A percentile compares a stretch with the other conserved stretches of the same genome.
Conservation (phyloP, 1,140 invertebrate genomes). For the Limonius californicus region DNA sequence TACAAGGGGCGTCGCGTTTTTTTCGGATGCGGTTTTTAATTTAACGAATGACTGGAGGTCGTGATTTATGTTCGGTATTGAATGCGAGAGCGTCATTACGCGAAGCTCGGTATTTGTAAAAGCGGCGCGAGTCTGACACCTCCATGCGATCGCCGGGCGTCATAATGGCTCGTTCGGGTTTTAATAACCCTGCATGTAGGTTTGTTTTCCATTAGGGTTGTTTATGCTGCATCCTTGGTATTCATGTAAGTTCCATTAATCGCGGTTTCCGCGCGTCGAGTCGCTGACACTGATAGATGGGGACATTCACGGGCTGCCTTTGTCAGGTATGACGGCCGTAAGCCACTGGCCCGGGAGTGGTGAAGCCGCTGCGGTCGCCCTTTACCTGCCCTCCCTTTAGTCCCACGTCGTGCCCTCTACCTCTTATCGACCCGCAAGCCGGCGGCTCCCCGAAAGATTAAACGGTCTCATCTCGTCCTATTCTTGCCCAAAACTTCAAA, state of each 20-base stretch:
- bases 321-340: conserved; percentile 25
- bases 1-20: conserved; percentile 30
- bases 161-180: conserved; percentile 32
- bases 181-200: conserved; percentile 35
- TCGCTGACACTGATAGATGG: conserved; percentile 37
- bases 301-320: conserved; percentile 24
- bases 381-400: conserved; percentile 1
- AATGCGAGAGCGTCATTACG: conserved; percentile 27
- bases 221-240: conserved; percentile 36
- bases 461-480: conserved; percentile 11
- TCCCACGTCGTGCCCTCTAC: neutral
- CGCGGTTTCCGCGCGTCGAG: conserved; percentile 31
- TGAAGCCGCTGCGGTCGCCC: neutral
- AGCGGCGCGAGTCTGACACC: conserved; percentile 19
- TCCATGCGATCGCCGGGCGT: conserved; percentile 23
- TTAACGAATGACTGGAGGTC: conserved; percentile 26
- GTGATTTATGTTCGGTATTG: conserved; percentile 34
- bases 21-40: conserved; percentile 37
- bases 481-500: neutral
- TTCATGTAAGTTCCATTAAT: conserved; percentile 42
- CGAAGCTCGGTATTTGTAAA: conserved; percentile 25
- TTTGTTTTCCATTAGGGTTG: conserved; percentile 37
- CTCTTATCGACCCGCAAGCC: neutral
- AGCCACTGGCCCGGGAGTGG: conserved; percentile 6
- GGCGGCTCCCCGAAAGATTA: neutral